phyloP scores from a whole-genome alignment of 1,140 invertebrate species.

The Diabrotica undecimpunctata region DNA sequence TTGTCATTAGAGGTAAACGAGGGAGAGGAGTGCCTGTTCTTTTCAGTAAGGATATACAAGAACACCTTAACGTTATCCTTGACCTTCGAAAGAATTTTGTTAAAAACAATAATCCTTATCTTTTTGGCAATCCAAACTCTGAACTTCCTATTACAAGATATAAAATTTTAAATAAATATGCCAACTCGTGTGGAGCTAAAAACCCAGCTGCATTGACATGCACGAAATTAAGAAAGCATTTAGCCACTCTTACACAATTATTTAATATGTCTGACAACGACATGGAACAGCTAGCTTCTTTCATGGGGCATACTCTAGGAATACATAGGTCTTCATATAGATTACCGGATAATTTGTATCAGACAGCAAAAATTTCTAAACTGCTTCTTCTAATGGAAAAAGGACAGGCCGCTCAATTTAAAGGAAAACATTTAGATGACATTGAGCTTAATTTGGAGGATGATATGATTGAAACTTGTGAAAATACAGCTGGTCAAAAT shows the following conservation, averaged over 20 bases:
- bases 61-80: conserved; percentile 14
- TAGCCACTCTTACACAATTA: conserved; percentile 43
- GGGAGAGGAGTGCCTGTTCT: conserved; percentile 23
- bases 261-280: conserved; percentile 41
- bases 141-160: conserved; percentile 33
- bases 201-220: conserved; percentile 34
- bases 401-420: conserved; percentile 36
- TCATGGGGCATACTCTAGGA: conserved; percentile 33
- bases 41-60: conserved; percentile 13
- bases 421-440: conserved; percentile 40
- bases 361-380: conserved; percentile 33
- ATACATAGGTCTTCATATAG: conserved; percentile 24
- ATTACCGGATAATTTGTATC: conserved; percentile 32
- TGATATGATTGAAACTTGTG: conserved; percentile 13
- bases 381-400: conserved; percentile 30
- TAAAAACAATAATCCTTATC: conserved; percentile 19
- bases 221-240: conserved; percentile 40
- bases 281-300: conserved; percentile 37
- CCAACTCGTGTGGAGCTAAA: conserved; percentile 30
- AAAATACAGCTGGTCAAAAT: conserved; percentile 17
- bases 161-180: conserved; percentile 38
- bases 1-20: conserved; percentile 24
- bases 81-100: conserved; percentile 17
- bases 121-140: conserved; percentile 34
- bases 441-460: conserved; percentile 39